Evolutionary conservation across 2,888 invertebrate genomes (phyloP).

Genomic region (Sycophila texana): DNA sequence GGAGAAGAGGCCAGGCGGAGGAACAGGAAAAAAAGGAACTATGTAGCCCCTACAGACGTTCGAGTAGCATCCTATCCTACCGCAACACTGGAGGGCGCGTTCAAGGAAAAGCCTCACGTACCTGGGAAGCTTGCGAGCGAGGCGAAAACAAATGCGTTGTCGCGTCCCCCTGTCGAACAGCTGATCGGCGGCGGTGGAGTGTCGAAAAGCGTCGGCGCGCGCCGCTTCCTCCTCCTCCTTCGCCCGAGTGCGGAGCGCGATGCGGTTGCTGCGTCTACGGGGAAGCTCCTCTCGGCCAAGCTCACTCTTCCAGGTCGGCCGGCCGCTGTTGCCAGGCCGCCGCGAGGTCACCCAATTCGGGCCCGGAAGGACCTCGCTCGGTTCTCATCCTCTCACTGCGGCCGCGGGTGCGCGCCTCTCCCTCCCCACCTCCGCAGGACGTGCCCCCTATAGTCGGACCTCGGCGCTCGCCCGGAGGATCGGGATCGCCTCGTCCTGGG

Average conservation of each 20-base stretch:
- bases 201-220: slow-evolving; percentile 22
- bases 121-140: slow-evolving; percentile 12
- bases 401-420: not conserved
- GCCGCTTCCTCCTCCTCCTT: not conserved
- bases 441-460: not conserved
- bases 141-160: slow-evolving; percentile 43
- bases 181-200: slow-evolving; percentile 28
- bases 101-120: slow-evolving; percentile 36
- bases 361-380: slow-evolving; percentile 54
- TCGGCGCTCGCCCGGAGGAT: not conserved
- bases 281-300: slow-evolving; percentile 6
- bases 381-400: slow-evolving; percentile 39
- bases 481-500: not conserved
- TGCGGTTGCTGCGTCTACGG: not conserved
- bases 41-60: too few relatives aligned
- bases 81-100: not conserved
- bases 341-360: slow-evolving; percentile 61
- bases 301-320: not conserved
- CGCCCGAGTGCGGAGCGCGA: not conserved
- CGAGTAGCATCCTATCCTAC: not conserved
- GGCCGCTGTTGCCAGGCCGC: slow-evolving; percentile 62
- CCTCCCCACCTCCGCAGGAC: not conserved
- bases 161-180: slow-evolving; percentile 25
- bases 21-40: too few relatives aligned
- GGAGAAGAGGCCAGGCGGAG: not conserved